Percentiles rank a stretch among this genome's conserved stretches.
Evolutionary conservation across 1,140 invertebrate species (phyloP).

Genomic region (Triops longicaudatus): DNA sequence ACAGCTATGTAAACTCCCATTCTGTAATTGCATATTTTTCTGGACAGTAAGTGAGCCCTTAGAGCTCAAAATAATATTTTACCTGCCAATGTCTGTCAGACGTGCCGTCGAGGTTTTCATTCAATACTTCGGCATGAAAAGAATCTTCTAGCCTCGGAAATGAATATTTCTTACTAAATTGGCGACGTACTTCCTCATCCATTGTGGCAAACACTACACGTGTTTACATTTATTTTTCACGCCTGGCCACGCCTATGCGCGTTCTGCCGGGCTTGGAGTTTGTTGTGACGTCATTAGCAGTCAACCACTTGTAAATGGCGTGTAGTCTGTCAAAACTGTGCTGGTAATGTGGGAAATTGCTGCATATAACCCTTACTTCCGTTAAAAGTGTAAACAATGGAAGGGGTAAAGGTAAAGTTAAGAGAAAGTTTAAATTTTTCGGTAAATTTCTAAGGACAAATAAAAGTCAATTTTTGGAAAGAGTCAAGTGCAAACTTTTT

Average conservation of each 20-base stretch:
- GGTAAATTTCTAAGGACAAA: too few relatives aligned
- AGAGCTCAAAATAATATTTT: background rate
- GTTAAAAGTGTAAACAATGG: background rate
- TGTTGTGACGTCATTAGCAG: constrained; percentile 1
- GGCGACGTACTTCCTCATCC: constrained; percentile 17
- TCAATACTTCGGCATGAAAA: background rate
- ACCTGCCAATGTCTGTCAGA: background rate
- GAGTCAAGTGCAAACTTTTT: background rate
- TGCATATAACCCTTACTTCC: background rate
- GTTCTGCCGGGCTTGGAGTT: background rate
- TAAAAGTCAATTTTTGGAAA: too few relatives aligned
- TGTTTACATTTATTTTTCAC: background rate
- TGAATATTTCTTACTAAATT: constrained; percentile 21
- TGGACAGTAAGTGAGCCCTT: too few relatives aligned
- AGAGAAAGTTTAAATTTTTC: background rate
- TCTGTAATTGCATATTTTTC: too few relatives aligned
- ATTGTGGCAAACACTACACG: background rate
- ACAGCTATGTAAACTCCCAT: too few relatives aligned
- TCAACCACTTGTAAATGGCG: constrained; percentile 14
- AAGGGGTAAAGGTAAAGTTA: background rate
- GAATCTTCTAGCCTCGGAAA: background rate
- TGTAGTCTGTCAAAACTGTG: background rate
- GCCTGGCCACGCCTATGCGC: background rate
- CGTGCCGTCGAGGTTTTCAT: background rate
- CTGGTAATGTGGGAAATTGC: background rate